Evolutionary conservation across 1,140 invertebrate species (phyloP).

Genomic region (Drosophila parabipectinata): DNA sequence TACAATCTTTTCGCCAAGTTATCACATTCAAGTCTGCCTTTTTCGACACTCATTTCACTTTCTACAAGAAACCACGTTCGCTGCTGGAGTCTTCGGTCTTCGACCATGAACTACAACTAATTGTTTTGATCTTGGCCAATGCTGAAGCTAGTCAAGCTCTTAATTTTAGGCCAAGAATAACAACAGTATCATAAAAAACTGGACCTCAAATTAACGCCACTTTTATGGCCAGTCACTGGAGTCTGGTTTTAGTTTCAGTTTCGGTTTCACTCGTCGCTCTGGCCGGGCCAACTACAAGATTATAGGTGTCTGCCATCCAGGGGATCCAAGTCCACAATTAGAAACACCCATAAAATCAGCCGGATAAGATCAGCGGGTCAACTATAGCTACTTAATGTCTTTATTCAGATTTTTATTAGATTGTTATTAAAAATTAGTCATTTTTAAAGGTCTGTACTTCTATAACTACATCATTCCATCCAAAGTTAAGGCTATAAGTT

Average conservation of each 20-base stretch:
- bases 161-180: constrained; percentile 18
- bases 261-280: constrained; percentile 15
- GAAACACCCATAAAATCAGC: neutral
- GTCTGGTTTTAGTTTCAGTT: constrained; percentile 14
- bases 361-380: constrained; percentile 12
- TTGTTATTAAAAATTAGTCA: too few relatives aligned
- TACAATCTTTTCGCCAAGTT: constrained; percentile 24
- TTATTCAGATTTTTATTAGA: too few relatives aligned
- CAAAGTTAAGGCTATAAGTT: neutral
- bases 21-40: constrained; percentile 14
- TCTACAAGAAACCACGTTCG: constrained; percentile 54
- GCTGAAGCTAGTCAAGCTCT: constrained; percentile 50
- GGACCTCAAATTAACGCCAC: neutral
- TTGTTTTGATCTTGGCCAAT: constrained; percentile 67
- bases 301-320: constrained; percentile 17
- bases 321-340: constrained; percentile 26
- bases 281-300: constrained; percentile 10
- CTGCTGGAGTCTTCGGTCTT: constrained; percentile 54
- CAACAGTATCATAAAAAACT: constrained; percentile 36
- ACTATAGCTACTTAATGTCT: neutral
- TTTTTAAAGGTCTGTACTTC: too few relatives aligned
- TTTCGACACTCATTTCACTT: constrained; percentile 29
- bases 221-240: constrained; percentile 14
- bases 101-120: constrained; percentile 24
- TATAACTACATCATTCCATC: too few relatives aligned